Conservation (phyloP, 2,113 vertebrate species). For the Laterallus jamaicensis region DNA sequence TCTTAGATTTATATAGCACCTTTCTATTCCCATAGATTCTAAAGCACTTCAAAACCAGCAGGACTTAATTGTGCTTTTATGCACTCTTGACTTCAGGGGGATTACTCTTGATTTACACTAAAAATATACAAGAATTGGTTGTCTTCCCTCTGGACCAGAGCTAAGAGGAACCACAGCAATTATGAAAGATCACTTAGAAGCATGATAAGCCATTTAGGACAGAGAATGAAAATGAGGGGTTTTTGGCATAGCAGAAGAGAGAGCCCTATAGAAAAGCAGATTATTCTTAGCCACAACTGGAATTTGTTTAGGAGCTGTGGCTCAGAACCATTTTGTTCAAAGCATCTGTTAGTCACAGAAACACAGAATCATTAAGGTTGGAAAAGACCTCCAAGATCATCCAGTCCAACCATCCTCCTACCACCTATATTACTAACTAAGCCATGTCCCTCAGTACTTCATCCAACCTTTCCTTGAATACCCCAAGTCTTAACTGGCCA, state of each 20-base stretch:
- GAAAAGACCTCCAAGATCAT: no score
- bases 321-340: background rate
- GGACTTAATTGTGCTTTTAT: conserved; percentile 28
- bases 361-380: no score
- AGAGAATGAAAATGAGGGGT: background rate
- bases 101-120: conserved; percentile 10
- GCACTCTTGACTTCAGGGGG: background rate
- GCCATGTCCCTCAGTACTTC: no score
- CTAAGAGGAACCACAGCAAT: background rate
- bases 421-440: no score
- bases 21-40: conserved; percentile 42
- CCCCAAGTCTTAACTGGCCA: background rate
- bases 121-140: conserved; percentile 3
- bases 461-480: no score
- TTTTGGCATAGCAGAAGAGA: background rate
- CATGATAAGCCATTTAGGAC: background rate
- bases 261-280: background rate
- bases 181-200: background rate
- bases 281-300: background rate
- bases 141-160: background rate
- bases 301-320: background rate
- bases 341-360: background rate
- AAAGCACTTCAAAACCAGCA: conserved; percentile 24
- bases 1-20: background rate
- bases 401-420: no score